Evolutionary conservation across 2,888 invertebrate species (phyloP), one percentile per base, ranked within the genome.

Genomic region (Hypomecis punctinalis): DNA sequence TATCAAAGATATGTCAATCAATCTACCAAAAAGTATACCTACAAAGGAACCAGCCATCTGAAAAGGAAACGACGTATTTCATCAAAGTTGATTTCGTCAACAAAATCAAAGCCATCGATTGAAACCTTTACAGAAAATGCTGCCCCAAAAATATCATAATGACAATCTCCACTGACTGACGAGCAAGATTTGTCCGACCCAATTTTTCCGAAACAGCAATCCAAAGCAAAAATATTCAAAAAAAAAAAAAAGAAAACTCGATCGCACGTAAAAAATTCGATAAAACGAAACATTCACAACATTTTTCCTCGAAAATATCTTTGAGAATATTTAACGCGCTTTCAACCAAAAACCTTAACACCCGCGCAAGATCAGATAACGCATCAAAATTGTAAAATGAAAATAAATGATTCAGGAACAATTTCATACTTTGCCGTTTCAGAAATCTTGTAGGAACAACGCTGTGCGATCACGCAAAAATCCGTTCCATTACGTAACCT

Each of bases 401-500:
- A 67, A 65, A 66, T 69, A 67, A 72, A 69, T 67, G 62, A 72
- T 70, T 72, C 63, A 70, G 52, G 54, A 64, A 68, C 62, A 68
- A 68, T 72, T 72, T 67, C 61, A 67, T 68, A 69, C 60, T 67
- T 68, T 67, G 36, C 49, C 56, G 57, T 61, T 55, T 56, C 60
- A 10, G 46, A 68, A 64, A 68, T 68, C 66, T 68, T 63, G 63
- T 54, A 56, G 46, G n/a, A 58, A 64, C 60, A 58, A 55, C 54
- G 57, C 53, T 40, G 49, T 36, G 54, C 57, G 52, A 69, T 67
- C 68, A 73, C 72, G 70, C 71, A 70, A 73, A 69, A 74, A 68
- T 70, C 67, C 73, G 56, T 70, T 70, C 71, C 71, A 73, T 73
- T 70, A 72, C 61, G 57, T 45, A 65, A 65, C 69, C 58, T 59